phyloP scores from a whole-genome alignment of 2,888 invertebrate genomes.

The Campoplex capitator region DNA sequence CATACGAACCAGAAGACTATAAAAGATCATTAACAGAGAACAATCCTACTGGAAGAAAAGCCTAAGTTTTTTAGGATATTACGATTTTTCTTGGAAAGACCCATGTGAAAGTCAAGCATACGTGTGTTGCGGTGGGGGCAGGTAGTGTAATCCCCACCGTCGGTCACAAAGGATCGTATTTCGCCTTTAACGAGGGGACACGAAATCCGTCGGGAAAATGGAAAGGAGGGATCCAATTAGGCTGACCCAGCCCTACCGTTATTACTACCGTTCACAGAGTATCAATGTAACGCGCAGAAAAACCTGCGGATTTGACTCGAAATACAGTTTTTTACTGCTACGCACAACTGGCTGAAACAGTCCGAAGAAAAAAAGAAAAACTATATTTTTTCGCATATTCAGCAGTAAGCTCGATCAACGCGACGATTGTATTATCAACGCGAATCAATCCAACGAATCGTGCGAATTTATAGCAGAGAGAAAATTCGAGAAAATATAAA shows the following conservation, averaged over 20 bases:
- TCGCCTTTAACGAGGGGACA: slow-evolving; percentile 62
- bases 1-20: not conserved
- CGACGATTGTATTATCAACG: no score
- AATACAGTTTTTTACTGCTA: not conserved
- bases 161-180: slow-evolving; percentile 54
- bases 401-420: not conserved
- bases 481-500: no score
- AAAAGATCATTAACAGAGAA: no score
- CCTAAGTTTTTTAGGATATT: not conserved
- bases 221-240: slow-evolving; percentile 66
- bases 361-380: not conserved
- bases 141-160: slow-evolving; percentile 47
- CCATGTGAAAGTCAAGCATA: not conserved
- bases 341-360: not conserved
- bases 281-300: slow-evolving; percentile 31
- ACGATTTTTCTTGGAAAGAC: not conserved
- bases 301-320: not conserved
- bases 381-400: not conserved
- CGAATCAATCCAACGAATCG: no score
- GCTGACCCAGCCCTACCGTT: slow-evolving; percentile 40
- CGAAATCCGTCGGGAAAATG: slow-evolving; percentile 58
- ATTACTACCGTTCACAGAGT: slow-evolving; percentile 30
- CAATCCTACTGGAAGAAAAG: not conserved
- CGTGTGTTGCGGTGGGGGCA: slow-evolving; percentile 1
- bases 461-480: no score